Conservation (phyloP, 1,140 invertebrate species). For the Metopolophium dirhodum region DNA sequence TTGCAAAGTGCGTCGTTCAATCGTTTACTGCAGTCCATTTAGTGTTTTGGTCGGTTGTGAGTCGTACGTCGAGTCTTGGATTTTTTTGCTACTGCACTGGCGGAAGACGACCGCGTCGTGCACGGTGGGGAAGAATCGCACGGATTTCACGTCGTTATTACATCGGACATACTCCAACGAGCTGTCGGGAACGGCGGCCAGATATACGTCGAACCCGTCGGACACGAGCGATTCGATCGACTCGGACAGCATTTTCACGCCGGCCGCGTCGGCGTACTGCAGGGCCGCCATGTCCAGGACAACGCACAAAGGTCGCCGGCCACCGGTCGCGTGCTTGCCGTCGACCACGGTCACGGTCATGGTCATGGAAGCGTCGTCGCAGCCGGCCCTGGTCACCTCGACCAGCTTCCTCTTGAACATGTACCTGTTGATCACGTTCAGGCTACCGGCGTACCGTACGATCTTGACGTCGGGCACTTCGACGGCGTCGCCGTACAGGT, state of each 20-base stretch:
- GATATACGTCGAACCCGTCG: neutral
- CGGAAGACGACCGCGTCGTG: constrained; percentile 44
- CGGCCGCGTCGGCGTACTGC: constrained; percentile 54
- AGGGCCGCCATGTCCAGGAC: constrained; percentile 42
- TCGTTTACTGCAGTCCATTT: neutral
- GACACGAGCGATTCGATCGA: neutral
- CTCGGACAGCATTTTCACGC: neutral
- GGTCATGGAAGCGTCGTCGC: neutral
- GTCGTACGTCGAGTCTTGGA: neutral
- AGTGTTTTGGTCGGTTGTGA: neutral
- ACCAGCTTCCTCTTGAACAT: constrained; percentile 28
- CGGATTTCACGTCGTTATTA: neutral
- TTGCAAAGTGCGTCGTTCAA: too few relatives aligned
- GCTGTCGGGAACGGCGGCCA: neutral
- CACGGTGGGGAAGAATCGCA: constrained; percentile 16
- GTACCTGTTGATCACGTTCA: constrained; percentile 51
- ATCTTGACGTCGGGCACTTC: constrained; percentile 40
- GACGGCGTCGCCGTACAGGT: constrained; percentile 58
- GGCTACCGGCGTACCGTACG: constrained; percentile 1
- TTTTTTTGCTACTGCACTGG: neutral
- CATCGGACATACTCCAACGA: neutral
- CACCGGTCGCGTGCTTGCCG: constrained; percentile 62
- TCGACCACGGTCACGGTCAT: constrained; percentile 55
- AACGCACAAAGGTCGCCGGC: constrained; percentile 61
- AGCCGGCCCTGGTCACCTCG: neutral